Conservation (phyloP, 2,797 vertebrate species). For the Prionace glauca region DNA sequence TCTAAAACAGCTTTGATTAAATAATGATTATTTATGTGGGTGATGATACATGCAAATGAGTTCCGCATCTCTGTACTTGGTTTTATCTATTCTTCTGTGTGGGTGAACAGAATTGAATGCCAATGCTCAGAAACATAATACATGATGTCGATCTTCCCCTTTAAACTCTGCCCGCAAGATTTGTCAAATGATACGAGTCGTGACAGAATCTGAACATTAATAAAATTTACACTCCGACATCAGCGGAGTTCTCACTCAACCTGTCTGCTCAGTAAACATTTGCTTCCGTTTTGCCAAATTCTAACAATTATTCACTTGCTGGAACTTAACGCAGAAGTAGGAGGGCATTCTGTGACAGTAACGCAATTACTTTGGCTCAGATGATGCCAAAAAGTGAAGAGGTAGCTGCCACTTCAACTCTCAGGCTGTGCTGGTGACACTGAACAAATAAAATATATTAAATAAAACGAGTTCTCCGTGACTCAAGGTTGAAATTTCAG, state of each 20-base stretch:
- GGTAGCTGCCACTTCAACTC: not conserved
- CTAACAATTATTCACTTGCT: not conserved
- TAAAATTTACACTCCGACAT: not conserved
- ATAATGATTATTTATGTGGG: slow-evolving; percentile 13
- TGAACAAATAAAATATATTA: not conserved
- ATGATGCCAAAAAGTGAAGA: slow-evolving; percentile 3
- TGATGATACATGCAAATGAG: slow-evolving; percentile 15
- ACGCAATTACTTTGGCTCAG: not conserved
- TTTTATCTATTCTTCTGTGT: slow-evolving; percentile 17
- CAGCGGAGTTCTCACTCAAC: not conserved
- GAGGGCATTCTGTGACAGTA: not conserved
- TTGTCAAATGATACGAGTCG: not conserved
- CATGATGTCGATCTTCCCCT: not conserved
- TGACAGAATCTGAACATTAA: slow-evolving; percentile 4
- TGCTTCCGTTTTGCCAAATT: not conserved
- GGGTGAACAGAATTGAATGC: not conserved
- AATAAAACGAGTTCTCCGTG: not conserved
- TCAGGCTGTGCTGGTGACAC: not conserved
- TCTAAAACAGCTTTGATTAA: not conserved
- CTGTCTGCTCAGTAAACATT: not conserved
- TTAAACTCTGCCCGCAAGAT: not conserved
- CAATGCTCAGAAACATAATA: not conserved
- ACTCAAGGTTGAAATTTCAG: not conserved
- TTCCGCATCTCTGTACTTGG: not conserved
- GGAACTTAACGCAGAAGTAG: not conserved